phyloP scores from a whole-genome alignment of 2,888 invertebrate species.

The Ryuthela nishihirai region DNA sequence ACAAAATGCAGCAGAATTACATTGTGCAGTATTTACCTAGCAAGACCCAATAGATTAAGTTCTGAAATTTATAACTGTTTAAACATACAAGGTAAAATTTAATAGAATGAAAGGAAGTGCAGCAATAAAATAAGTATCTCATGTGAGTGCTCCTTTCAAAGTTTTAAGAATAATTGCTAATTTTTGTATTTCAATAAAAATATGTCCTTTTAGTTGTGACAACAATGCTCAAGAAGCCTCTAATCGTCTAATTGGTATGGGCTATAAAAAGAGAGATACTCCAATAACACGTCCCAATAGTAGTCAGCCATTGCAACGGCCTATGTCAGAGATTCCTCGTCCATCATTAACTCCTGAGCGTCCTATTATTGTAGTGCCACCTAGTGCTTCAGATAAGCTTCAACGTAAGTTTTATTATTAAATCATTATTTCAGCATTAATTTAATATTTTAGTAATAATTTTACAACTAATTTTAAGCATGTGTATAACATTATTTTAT shows the following conservation, averaged over 20 bases:
- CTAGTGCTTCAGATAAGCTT: conserved; percentile 42
- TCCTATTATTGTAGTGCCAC: conserved; percentile 35
- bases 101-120: too few relatives aligned
- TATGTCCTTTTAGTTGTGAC: conserved; percentile 62
- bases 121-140: too few relatives aligned
- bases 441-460: not conserved
- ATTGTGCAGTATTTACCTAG: too few relatives aligned
- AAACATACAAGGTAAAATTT: too few relatives aligned
- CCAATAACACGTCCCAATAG: conserved; percentile 54
- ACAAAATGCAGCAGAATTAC: too few relatives aligned
- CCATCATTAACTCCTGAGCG: conserved; percentile 35
- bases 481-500: not conserved
- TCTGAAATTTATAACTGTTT: too few relatives aligned
- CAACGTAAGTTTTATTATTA: conserved; percentile 38
- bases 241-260: conserved; percentile 72
- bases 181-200: too few relatives aligned
- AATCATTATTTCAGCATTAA: not conserved
- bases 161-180: too few relatives aligned
- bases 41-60: too few relatives aligned
- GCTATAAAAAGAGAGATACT: conserved; percentile 74
- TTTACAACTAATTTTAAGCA: not conserved
- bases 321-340: conserved; percentile 34
- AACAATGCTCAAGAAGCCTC: conserved; percentile 87
- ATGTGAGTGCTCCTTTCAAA: too few relatives aligned
- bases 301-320: conserved; percentile 27